Base-by-base conservation (phyloP, 2,113 vertebrate species). In the Hydrochoerus hydrochaeris region DNA sequence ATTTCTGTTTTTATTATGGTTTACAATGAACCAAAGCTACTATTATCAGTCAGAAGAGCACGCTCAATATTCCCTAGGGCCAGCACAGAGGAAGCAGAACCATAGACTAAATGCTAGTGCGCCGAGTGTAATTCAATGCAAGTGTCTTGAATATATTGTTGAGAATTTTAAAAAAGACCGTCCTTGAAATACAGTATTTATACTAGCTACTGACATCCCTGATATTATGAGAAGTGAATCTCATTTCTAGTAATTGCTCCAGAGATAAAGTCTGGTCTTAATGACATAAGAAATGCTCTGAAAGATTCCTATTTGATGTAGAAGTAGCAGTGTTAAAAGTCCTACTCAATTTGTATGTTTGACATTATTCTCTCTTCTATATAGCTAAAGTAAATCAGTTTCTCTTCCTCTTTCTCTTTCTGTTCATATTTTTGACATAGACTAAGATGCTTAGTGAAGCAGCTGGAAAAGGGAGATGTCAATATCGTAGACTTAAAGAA, bases 361-460 rank as follows among this genome's bases (percentile, higher is more conserved):
- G 81, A 60, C 63, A 75, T 2, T 87, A 2, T 4, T 54, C 24
- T 88, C 10, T 71, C 95, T 97, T 60, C 17, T 10, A 77, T 14
- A 49, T 17, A 60, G 1, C 95, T 81, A 67, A 0, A 1, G 17
- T 90, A 60, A 94, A 65, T 65, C 9, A 83, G 49, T 90, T 41
- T 77, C 38, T 81, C 6, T 77, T 35, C 63, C 4, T 90, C 9
- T 69, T 20, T 92, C 16, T 93, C 16, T 93, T 71, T 81, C 41
- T 91, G 8, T 20, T 80, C 78, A 30, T 17, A 63, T 32, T 95
- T 95, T 62, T 14, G 9, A 93, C 88, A 92, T 97, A 99, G 99
- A 99, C 98, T 99, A 98, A 99, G 99, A 99, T 99, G 98, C 97
- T 98, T 99, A 96, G 99, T 99, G 98, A 99, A 99, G 96, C 99